These are phyloP conservation scores for Hyaena hyaena DNA, from an alignment of 2,113 vertebrate genomes.

Conservation along the genomic window DNA sequence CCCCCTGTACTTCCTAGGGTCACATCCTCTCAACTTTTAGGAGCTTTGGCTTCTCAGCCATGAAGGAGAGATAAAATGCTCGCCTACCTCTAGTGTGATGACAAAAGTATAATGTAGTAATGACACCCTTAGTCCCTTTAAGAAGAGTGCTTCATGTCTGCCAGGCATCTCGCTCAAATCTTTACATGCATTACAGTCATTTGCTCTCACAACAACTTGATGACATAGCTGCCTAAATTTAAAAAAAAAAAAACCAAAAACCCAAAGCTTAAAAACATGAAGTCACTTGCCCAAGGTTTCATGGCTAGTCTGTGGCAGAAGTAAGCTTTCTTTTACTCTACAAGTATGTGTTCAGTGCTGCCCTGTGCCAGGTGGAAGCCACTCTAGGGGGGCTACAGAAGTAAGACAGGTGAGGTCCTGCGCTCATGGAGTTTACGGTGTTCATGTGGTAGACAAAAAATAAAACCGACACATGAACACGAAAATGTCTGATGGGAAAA, in stretches of 20 bases:
- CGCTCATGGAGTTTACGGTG: neutral
- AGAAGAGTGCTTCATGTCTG: neutral
- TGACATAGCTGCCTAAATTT: neutral
- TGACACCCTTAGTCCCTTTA: neutral
- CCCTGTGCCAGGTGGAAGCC: neutral
- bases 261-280: neutral
- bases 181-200: accelerated
- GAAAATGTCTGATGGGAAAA: neutral
- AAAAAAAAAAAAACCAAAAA: neutral
- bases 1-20: neutral
- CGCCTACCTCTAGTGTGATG: neutral
- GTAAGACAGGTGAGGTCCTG: neutral
- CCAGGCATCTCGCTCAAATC: neutral
- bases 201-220: neutral
- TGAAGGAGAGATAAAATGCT: neutral
- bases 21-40: neutral
- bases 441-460: neutral
- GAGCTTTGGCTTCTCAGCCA: neutral
- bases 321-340: neutral
- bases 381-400: neutral
- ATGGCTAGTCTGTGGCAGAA: neutral
- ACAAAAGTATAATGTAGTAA: neutral
- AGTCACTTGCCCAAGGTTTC: neutral
- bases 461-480: accelerated
- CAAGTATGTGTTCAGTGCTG: neutral